These are phyloP conservation scores for Urocynchramus pylzowi DNA, from an alignment of 2,113 vertebrate species.

Conservation along the genomic window DNA sequence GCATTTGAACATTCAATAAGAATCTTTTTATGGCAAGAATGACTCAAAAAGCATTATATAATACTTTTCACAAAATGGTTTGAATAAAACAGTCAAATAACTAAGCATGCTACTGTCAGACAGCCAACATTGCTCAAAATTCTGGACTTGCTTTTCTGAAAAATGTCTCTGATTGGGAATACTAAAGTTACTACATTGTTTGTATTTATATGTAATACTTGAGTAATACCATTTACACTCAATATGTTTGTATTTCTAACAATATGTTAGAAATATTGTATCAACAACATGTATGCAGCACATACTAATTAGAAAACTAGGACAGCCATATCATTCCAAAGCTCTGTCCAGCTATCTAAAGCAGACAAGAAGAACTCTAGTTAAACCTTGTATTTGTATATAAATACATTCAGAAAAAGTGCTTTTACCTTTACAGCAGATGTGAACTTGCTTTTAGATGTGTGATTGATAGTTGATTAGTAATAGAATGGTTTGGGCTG, in stretches of 20 bases:
- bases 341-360: neutral
- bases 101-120: neutral
- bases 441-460: neutral
- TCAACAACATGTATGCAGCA: neutral
- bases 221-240: neutral
- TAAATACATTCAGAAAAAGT: neutral
- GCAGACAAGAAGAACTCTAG: neutral
- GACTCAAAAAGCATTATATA: neutral
- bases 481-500: neutral
- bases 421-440: neutral
- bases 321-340: neutral
- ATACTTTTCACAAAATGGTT: neutral
- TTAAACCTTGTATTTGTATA: neutral
- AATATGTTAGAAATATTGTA: neutral
- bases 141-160: neutral
- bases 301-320: neutral
- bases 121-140: neutral
- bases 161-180: neutral
- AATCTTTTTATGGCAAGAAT: neutral
- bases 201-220: neutral
- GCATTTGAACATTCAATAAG: neutral
- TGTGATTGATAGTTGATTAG: neutral
- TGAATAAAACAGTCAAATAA: neutral
- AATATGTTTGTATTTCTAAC: neutral
- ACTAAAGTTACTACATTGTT: neutral